phyloP scores from a whole-genome alignment of 1,140 invertebrate genomes.

The Drosophila biarmipes region DNA sequence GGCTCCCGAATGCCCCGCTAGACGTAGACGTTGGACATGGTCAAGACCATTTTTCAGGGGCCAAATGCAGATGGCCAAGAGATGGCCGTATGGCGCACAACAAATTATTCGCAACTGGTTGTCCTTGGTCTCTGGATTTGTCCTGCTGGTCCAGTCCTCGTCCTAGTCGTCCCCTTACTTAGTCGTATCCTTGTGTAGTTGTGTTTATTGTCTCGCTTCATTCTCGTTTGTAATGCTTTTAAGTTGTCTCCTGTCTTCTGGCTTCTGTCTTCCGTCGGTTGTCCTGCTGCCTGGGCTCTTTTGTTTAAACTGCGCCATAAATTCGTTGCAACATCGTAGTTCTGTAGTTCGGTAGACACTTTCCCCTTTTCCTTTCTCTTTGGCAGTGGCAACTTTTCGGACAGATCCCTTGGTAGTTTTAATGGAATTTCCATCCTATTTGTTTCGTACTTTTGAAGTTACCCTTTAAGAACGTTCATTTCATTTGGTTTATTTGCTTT shows the following conservation, averaged over 20 bases:
- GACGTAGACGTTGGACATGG: slow-evolving; percentile 40
- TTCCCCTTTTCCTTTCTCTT: slow-evolving; percentile 17
- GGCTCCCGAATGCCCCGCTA: not conserved
- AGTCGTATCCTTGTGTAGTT: slow-evolving; percentile 34
- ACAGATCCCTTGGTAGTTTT: slow-evolving; percentile 32
- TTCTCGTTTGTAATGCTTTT: slow-evolving; percentile 81
- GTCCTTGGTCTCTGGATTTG: slow-evolving; percentile 60
- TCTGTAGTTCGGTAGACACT: slow-evolving; percentile 46
- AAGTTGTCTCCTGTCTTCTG: slow-evolving; percentile 66
- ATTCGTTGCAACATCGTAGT: slow-evolving; percentile 68
- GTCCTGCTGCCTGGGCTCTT: slow-evolving; percentile 53
- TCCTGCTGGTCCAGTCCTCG: slow-evolving; percentile 28
- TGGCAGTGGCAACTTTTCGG: slow-evolving; percentile 27
- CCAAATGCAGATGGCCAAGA: slow-evolving; percentile 63
- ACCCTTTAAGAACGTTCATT: slow-evolving; percentile 17
- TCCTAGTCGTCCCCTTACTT: slow-evolving; percentile 27
- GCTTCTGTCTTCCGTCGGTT: slow-evolving; percentile 52
- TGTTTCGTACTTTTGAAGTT: slow-evolving; percentile 25
- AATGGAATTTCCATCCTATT: slow-evolving; percentile 44
- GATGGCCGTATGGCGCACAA: slow-evolving; percentile 47
- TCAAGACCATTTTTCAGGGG: slow-evolving; percentile 61
- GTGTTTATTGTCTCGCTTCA: slow-evolving; percentile 73
- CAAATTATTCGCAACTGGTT: slow-evolving; percentile 76
- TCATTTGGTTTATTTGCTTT: slow-evolving; percentile 33
- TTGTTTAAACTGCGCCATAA: slow-evolving; percentile 74